Evolutionary conservation across 1,140 invertebrate genomes (phyloP).

Genomic region (Eufriesea mexicana): DNA sequence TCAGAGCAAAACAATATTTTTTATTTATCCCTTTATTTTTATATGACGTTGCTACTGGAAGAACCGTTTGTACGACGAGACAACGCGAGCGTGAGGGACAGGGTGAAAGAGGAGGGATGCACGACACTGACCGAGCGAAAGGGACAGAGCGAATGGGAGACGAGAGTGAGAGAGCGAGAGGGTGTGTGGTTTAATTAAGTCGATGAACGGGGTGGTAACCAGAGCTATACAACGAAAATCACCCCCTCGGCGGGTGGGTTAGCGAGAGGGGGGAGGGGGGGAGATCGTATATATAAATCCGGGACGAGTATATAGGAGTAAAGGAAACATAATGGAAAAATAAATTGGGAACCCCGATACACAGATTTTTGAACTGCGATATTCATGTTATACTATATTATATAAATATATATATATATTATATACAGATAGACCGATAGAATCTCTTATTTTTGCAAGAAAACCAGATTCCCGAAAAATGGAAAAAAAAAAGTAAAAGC

Average conservation of each 20-base stretch:
- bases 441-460: constrained; percentile 76
- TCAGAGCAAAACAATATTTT: constrained; percentile 74
- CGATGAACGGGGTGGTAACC: constrained; percentile 1
- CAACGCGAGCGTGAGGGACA: background rate
- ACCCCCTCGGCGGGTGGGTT: background rate
- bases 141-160: background rate
- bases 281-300: constrained; percentile 2
- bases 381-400: constrained; percentile 60
- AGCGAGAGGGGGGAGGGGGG: background rate
- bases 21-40: constrained; percentile 79
- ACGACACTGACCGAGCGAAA: background rate
- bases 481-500: constrained; percentile 23
- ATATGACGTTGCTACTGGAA: constrained; percentile 58
- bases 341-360: constrained; percentile 32
- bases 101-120: background rate
- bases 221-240: constrained; percentile 43
- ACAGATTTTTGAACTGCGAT: constrained; percentile 62
- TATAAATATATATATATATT: constrained; percentile 57
- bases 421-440: constrained; percentile 66
- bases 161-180: background rate
- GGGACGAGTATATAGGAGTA: background rate
- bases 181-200: constrained; percentile 14
- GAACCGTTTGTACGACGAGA: constrained; percentile 14
- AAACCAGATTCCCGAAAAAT: constrained; percentile 62
- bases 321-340: background rate